Percentiles rank a stretch among this genome's conserved stretches.
Conservation (phyloP, 2,888 invertebrate genomes). For the Incurvaria masculella region DNA sequence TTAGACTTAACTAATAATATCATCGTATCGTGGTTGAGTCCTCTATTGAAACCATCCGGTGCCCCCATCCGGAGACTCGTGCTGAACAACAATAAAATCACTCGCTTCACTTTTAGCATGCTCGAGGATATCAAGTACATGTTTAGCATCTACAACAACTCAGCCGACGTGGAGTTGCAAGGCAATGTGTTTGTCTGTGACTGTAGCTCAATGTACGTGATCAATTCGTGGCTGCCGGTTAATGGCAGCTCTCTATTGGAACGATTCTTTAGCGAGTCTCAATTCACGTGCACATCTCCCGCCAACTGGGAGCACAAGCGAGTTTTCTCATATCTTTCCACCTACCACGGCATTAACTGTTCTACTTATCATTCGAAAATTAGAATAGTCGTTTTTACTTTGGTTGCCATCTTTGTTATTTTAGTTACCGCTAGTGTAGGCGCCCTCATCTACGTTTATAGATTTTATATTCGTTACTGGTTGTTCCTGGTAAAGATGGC, state of each 20-base stretch:
- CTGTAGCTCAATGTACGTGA: conserved; percentile 43
- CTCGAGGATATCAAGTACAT: conserved; percentile 51
- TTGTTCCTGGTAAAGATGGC: conserved; percentile 53
- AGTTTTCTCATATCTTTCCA: conserved; percentile 38
- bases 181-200: conserved; percentile 56
- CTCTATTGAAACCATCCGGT: conserved; percentile 45
- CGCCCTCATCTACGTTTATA: conserved; percentile 34
- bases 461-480: conserved; percentile 54
- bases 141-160: conserved; percentile 28
- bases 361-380: conserved; percentile 35
- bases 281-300: conserved; percentile 42
- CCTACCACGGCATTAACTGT: conserved; percentile 37
- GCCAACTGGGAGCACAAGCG: conserved; percentile 42
- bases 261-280: conserved; percentile 31
- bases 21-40: conserved; percentile 50
- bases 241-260: conserved; percentile 32
- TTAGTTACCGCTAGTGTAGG: conserved; percentile 28
- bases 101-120: conserved; percentile 54
- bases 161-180: conserved; percentile 36
- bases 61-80: conserved; percentile 34
- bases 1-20: conserved; percentile 53
- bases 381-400: conserved; percentile 41
- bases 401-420: conserved; percentile 35
- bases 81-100: conserved; percentile 53
- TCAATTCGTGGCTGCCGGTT: conserved; percentile 39